These are phyloP conservation scores for Epinotia ramella DNA, from an alignment of 2,888 invertebrate genomes.

Conservation along the genomic window DNA sequence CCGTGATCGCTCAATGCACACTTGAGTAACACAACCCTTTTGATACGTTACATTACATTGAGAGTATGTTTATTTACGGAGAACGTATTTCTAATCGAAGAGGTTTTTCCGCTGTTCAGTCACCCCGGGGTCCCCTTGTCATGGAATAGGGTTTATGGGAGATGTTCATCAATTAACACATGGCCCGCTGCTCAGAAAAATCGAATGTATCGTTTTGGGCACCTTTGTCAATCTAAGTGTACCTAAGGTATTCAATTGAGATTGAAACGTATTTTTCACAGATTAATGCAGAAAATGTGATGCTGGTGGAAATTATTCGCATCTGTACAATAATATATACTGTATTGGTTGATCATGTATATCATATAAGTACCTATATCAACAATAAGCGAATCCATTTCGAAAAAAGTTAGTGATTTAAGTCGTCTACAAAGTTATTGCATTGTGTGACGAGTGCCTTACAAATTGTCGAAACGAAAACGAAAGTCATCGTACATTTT, in stretches of 20 bases:
- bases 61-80: constrained; percentile 35
- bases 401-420: neutral
- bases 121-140: neutral
- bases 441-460: neutral
- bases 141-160: neutral
- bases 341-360: too few relatives aligned
- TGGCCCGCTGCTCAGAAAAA: neutral
- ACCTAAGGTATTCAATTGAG: too few relatives aligned
- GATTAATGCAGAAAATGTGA: too few relatives aligned
- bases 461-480: too few relatives aligned
- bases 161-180: neutral
- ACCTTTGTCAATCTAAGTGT: too few relatives aligned
- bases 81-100: constrained; percentile 29
- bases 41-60: constrained; percentile 48
- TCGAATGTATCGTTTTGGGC: too few relatives aligned
- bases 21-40: constrained; percentile 57
- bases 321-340: too few relatives aligned
- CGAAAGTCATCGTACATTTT: too few relatives aligned
- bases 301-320: too few relatives aligned
- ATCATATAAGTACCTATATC: too few relatives aligned
- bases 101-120: constrained; percentile 23
- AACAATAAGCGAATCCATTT: neutral
- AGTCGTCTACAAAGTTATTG: neutral
- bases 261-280: too few relatives aligned
- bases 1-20: constrained; percentile 59